Percentiles rank a stretch among this genome's conserved stretches.
Evolutionary conservation across 2,797 vertebrate genomes (phyloP).

Genomic region (Scomberomorus guttatus): DNA sequence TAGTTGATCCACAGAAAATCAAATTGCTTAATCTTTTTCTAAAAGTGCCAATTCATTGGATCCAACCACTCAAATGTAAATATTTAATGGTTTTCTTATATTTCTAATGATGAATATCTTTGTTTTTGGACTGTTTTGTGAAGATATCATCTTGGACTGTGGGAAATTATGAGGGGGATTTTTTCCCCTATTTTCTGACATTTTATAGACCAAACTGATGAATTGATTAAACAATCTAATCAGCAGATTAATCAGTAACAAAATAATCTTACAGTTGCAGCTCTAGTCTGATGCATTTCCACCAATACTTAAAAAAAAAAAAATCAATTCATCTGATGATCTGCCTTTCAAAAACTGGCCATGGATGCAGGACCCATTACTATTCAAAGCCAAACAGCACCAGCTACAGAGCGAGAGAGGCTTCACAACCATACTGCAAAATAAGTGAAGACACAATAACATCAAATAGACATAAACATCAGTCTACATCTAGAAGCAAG

Average conservation of each 20-base stretch:
- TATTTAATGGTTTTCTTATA: background rate
- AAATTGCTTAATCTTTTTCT: too few species aligned
- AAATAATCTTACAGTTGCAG: background rate
- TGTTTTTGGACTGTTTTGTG: background rate
- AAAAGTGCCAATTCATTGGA: background rate
- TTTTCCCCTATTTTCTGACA: background rate
- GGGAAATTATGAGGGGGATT: background rate
- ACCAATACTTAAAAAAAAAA: background rate
- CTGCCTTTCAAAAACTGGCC: background rate
- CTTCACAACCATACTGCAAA: constrained; percentile 12
- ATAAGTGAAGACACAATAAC: background rate
- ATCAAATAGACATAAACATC: background rate
- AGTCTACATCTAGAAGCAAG: constrained; percentile 13
- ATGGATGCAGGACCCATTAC: background rate
- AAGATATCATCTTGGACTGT: background rate
- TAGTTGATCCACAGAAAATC: background rate
- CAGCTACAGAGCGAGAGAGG: background rate
- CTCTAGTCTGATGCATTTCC: background rate
- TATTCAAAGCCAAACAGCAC: background rate
- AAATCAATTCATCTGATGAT: background rate
- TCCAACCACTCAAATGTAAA: background rate
- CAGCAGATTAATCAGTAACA: background rate
- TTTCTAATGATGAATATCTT: background rate
- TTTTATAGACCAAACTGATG: background rate
- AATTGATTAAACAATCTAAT: background rate